A percentile compares a stretch with the other conserved stretches of the same genome.
phyloP scores from a whole-genome alignment of 1,140 invertebrate genomes.

The Drosophila ironensis region DNA sequence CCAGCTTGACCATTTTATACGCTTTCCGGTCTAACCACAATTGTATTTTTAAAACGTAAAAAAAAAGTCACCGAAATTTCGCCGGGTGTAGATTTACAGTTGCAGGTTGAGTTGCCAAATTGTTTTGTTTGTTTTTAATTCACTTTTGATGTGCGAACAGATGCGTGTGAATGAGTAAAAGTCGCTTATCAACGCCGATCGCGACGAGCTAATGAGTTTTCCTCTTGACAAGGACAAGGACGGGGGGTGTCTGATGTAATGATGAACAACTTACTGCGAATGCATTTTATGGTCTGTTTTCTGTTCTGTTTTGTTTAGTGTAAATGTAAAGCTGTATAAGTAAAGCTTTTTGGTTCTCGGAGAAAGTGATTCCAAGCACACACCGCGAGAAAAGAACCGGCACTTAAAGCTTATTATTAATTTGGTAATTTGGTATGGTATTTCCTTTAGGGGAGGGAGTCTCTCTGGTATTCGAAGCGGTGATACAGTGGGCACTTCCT shows the following conservation, averaged over 20 bases:
- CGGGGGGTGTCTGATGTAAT: conserved; percentile 20
- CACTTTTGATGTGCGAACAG: conserved; percentile 35
- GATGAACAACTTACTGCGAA: conserved; percentile 62
- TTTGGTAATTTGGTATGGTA: not conserved
- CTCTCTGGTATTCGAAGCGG: not conserved
- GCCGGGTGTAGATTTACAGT: conserved; percentile 12
- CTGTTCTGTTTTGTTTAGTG: not conserved
- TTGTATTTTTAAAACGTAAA: too few species aligned
- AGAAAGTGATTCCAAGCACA: not conserved
- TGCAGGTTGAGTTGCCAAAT: conserved; percentile 36
- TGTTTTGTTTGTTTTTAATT: conserved; percentile 52
- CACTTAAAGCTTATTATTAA: not conserved
- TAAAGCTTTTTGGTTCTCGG: not conserved
- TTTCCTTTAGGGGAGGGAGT: not conserved
- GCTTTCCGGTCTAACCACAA: too few species aligned
- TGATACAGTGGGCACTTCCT: conserved; percentile 42
- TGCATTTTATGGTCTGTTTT: conserved; percentile 44
- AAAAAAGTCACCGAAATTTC: not conserved
- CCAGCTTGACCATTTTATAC: not conserved
- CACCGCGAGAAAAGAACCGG: not conserved
- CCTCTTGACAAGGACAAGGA: conserved; percentile 27
- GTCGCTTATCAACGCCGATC: conserved; percentile 17
- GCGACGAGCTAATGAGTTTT: conserved; percentile 3
- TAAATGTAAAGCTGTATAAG: not conserved
- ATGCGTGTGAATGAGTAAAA: conserved; percentile 32